Evolutionary conservation across 2,797 vertebrate genomes (phyloP), one percentile per base, ranked within the genome.

Genomic region (Sitta carolinensis): DNA sequence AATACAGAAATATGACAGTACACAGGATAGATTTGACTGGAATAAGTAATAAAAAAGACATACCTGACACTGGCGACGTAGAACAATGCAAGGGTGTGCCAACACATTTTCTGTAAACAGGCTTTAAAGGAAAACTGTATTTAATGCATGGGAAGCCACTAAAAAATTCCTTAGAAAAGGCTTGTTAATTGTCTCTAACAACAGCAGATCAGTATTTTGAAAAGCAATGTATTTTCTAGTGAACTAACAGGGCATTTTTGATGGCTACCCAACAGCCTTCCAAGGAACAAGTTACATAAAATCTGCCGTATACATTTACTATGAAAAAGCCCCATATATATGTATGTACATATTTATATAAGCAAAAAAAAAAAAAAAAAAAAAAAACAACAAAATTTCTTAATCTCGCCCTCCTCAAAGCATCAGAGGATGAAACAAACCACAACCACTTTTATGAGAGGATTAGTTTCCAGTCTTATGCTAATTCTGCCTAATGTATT

Each of bases 101-200:
- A 99, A 97, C 21, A 99, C 99, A 96, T 99, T 99, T 97, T 99
- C 99, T 96, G 99, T 99, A 97, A 99, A 99, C 12, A 99, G 98
- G 95, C 99, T 99, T 95, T 59, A 87, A 85, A 96, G 95, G 81
- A 96, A 82, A 83, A 95, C 77, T 74, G 43, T n/a, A 85, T 91
- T 95, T 90, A 94, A 85, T 78, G 22, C 45, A 91, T 0, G 4
- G 13, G 30, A 84, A 66, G 16, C 3, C 18, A 84, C 12, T 8
- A 5, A 16, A 16, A 55, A 75, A 66, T 40, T 47, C 52, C 36
- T 54, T 20, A 72, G 14, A 34, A 88, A 90, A 75, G 4, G 17
- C 4, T 54, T 55, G 7, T 23, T 70, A 45, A 55, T 72, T 63
- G 50, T 48, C 45, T 66, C 30, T 51, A 89, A 34, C 6, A 75